These are phyloP conservation scores for Deroplatys truncata DNA, from an alignment of 2,888 invertebrate genomes.

Conservation along the genomic window DNA sequence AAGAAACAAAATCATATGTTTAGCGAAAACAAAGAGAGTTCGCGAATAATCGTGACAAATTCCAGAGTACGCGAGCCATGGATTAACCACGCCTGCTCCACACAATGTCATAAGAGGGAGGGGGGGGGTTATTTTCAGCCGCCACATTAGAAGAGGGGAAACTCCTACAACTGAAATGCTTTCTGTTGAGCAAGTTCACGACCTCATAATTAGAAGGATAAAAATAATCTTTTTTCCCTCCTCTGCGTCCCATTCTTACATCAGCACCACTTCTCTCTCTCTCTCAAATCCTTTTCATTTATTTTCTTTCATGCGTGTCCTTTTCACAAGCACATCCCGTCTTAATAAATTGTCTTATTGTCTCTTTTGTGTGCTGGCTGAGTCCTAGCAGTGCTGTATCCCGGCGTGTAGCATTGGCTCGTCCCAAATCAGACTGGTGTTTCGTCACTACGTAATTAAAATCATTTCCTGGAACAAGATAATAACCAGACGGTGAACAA, in stretches of 20 bases:
- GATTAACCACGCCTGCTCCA: neutral
- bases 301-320: slow-evolving; percentile 25
- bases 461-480: neutral
- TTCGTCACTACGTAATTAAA: slow-evolving; percentile 2
- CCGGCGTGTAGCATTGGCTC: too few species aligned
- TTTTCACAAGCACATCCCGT: slow-evolving; percentile 20
- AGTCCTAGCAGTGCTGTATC: neutral
- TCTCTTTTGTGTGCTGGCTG: slow-evolving; percentile 18
- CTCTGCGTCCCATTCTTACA: neutral
- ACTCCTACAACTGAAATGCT: neutral
- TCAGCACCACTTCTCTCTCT: neutral
- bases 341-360: slow-evolving; percentile 25
- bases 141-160: neutral
- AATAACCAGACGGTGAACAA: neutral
- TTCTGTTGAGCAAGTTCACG: neutral
- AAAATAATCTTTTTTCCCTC: slow-evolving; percentile 16
- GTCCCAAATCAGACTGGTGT: neutral
- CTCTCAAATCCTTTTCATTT: slow-evolving; percentile 20
- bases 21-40: neutral
- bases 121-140: neutral
- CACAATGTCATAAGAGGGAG: neutral
- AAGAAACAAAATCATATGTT: neutral
- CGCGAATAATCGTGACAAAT: neutral
- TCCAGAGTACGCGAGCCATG: neutral
- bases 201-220: slow-evolving; percentile 24